A percentile compares a stretch with the other conserved stretches of the same genome.
Evolutionary conservation across 1,140 invertebrate species (phyloP).

Genomic region (Trichonephila clavata): DNA sequence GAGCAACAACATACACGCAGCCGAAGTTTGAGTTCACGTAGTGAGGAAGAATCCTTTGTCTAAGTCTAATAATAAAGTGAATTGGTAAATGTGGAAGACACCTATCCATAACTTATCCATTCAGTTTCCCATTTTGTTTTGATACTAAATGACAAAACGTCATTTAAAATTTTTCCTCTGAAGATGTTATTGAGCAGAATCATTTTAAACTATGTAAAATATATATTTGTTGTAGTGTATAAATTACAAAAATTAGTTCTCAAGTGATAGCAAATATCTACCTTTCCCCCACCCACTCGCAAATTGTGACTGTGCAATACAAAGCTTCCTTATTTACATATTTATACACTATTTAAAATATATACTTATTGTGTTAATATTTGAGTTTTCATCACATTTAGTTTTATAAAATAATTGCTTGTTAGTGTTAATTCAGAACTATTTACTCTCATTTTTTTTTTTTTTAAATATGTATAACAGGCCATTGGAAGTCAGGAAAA

Average conservation of each 20-base stretch:
- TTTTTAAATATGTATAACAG: not conserved
- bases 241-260: too few species aligned
- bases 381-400: too few species aligned
- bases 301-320: not conserved
- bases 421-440: not conserved
- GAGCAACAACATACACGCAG: slow-evolving; percentile 60
- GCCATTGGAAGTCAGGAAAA: not conserved
- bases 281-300: not conserved
- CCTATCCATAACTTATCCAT: not conserved
- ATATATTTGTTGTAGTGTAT: too few species aligned
- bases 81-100: slow-evolving; percentile 52
- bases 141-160: not conserved
- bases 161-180: not conserved
- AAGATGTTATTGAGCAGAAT: not conserved
- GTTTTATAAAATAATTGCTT: too few species aligned
- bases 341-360: not conserved
- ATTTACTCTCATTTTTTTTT: not conserved
- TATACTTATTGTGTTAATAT: too few species aligned
- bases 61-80: slow-evolving; percentile 60
- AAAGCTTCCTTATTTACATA: not conserved
- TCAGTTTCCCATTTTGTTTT: slow-evolving; percentile 8
- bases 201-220: not conserved
- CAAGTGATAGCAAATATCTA: too few species aligned
- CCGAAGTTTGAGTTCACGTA: slow-evolving; percentile 66
- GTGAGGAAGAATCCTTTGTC: slow-evolving; percentile 75